Conservation (phyloP, 2,113 vertebrate species). For the Callorhinus ursinus region DNA sequence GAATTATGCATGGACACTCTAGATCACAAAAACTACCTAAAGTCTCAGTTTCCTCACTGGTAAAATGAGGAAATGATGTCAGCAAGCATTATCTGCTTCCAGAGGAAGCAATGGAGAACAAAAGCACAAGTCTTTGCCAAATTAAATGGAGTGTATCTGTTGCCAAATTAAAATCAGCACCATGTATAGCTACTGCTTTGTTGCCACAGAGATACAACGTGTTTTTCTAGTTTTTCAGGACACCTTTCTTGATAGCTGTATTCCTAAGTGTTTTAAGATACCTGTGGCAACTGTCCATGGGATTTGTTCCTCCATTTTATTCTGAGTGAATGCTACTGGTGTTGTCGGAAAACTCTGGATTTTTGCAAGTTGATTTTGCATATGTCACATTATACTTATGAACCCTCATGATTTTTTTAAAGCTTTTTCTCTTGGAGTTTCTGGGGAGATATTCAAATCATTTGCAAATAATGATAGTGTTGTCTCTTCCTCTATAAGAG, state of each 20-base stretch:
- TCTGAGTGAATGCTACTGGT: not conserved
- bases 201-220: rapidly evolving
- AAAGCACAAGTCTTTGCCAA: not conserved
- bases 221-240: not conserved
- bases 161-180: not conserved
- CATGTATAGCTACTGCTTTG: not conserved
- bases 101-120: not conserved
- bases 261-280: not conserved
- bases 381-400: not conserved
- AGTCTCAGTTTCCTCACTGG: not conserved
- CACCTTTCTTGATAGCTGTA: no score
- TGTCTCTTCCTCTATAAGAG: not conserved
- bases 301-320: not conserved
- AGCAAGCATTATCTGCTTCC: not conserved
- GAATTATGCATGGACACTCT: no score
- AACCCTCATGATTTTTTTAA: not conserved
- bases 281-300: no score
- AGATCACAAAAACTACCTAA: not conserved
- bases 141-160: not conserved
- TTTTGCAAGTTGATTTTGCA: not conserved
- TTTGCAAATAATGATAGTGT: not conserved
- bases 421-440: not conserved
- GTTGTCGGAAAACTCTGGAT: not conserved
- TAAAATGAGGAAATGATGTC: not conserved
- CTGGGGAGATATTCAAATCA: not conserved